Percentiles rank a stretch among this genome's conserved stretches.
phyloP scores from a whole-genome alignment of 35 echinoderm and acorn worm species.

The Diadema setosum region DNA sequence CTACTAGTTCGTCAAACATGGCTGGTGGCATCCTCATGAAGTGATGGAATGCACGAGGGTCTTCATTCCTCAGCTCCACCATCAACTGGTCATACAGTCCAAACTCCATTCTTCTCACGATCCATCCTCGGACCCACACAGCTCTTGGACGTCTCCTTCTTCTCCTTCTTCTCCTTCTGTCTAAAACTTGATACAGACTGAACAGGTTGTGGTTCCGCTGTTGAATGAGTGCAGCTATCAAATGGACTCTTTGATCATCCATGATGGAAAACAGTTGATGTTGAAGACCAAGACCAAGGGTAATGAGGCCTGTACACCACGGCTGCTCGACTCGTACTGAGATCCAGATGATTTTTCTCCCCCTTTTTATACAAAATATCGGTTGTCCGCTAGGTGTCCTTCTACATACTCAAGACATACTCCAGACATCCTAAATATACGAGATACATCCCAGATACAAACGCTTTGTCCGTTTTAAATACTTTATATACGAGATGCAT shows the following conservation, averaged over 20 bases:
- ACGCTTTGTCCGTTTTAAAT: background rate
- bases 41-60: constrained; percentile 12
- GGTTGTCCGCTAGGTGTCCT: background rate
- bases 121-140: background rate
- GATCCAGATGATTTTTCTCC: background rate
- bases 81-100: constrained; percentile 9
- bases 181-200: background rate
- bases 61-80: constrained; percentile 23
- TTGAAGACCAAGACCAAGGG: background rate
- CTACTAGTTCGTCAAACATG: constrained; percentile 34
- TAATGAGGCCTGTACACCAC: background rate
- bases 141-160: background rate
- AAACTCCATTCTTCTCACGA: background rate
- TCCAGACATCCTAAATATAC: background rate
- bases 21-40: constrained; percentile 51
- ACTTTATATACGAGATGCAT: too few species aligned
- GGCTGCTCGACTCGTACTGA: background rate
- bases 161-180: background rate
- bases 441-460: background rate
- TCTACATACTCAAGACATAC: background rate
- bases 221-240: background rate
- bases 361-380: background rate
- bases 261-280: background rate
- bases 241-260: background rate
- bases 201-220: background rate